phyloP scores from a whole-genome alignment of 2,113 vertebrate species.

The Rhinolophus ferrumequinum region DNA sequence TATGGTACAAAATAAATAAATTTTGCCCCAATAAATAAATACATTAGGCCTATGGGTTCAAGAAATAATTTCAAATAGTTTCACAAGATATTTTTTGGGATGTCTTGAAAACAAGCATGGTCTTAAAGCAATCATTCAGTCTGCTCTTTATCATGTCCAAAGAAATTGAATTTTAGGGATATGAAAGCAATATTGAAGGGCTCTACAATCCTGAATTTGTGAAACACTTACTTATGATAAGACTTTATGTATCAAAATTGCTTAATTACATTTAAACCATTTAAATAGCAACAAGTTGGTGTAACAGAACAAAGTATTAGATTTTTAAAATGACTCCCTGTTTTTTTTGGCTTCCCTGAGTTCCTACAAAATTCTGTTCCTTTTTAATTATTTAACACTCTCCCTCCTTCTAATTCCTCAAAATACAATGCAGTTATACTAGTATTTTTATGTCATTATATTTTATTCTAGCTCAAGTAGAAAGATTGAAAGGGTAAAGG shows the following conservation, averaged over 20 bases:
- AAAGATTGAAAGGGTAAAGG: background rate
- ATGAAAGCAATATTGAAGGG: background rate
- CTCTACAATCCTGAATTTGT: background rate
- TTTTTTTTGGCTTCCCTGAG: background rate
- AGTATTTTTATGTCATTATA: background rate
- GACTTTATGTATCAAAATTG: background rate
- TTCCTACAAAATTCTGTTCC: background rate
- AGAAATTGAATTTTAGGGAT: constrained; percentile 2
- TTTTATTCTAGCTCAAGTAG: background rate
- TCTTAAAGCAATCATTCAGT: background rate
- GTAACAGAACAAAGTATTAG: background rate
- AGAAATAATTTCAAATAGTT: constrained; percentile 49
- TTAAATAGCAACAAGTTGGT: background rate
- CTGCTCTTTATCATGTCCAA: background rate
- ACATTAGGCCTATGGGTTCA: background rate
- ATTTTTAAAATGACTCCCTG: background rate
- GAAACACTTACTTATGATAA: background rate
- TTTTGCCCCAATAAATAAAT: constrained; percentile 28
- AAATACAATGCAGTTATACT: background rate
- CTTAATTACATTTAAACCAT: constrained; percentile 6
- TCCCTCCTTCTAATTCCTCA: background rate
- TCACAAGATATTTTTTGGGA: background rate
- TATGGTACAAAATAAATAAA: background rate
- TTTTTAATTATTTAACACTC: background rate
- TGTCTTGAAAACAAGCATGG: background rate